Evolutionary conservation across 2,888 invertebrate genomes (phyloP).

Genomic region (Sphecodes monilicornis): DNA sequence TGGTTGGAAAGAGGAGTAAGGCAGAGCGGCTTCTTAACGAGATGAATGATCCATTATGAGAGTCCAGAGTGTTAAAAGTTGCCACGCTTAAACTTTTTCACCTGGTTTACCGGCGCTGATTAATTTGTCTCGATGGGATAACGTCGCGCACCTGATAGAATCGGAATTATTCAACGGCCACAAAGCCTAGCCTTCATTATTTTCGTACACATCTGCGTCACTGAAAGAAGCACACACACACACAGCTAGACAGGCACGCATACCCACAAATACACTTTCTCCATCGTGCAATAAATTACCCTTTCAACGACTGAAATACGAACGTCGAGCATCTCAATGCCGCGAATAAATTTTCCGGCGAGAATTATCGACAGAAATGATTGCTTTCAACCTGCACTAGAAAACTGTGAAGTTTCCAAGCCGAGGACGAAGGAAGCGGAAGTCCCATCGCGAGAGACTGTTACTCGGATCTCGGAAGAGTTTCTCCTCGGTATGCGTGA

Average conservation of each 20-base stretch:
- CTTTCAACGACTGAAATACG: conserved; percentile 2
- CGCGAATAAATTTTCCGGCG: conserved; percentile 9
- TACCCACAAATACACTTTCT: background rate
- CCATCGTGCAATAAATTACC: background rate
- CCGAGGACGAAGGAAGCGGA: background rate
- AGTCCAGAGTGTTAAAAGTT: background rate
- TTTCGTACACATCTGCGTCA: background rate
- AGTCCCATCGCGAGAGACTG: conserved; percentile 7
- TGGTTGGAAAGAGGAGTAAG: too few species aligned
- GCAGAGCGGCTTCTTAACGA: conserved; percentile 46
- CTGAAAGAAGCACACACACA: background rate
- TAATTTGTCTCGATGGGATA: background rate
- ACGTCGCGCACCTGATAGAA: background rate
- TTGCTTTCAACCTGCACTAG: conserved; percentile 9
- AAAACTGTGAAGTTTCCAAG: background rate
- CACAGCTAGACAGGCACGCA: background rate
- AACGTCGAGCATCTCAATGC: background rate
- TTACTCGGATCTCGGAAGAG: background rate
- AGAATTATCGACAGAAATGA: conserved; percentile 4
- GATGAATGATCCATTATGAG: conserved; percentile 48
- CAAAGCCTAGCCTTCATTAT: background rate
- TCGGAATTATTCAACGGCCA: conserved; percentile 1
- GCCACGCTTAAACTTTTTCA: background rate
- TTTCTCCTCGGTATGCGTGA: background rate
- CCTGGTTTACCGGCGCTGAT: background rate